These are phyloP conservation scores for Melieria omissa DNA, from an alignment of 2,888 invertebrate genomes.

Conservation along the genomic window DNA sequence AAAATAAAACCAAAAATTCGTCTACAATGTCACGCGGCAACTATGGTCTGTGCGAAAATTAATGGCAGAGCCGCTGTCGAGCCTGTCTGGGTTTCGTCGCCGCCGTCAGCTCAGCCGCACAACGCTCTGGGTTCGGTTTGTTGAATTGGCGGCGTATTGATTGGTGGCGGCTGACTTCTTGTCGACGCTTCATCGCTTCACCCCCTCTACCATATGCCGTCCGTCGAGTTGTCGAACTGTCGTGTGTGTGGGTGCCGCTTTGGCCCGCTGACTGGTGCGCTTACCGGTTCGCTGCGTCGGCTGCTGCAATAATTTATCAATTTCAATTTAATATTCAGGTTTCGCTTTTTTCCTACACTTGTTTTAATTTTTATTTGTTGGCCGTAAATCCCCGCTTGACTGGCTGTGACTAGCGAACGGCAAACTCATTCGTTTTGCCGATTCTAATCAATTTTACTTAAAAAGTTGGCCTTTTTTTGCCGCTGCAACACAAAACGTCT, in stretches of 20 bases:
- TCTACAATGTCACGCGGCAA: too few species aligned
- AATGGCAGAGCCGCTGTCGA: too few species aligned
- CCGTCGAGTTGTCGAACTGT: not conserved
- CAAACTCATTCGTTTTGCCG: not conserved
- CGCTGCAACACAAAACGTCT: not conserved
- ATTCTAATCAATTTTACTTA: conserved; percentile 34
- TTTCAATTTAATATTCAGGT: conserved; percentile 35
- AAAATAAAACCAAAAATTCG: too few species aligned
- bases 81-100: too few species aligned
- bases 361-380: not conserved
- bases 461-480: not conserved
- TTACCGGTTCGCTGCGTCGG: not conserved
- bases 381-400: too few species aligned
- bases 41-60: too few species aligned
- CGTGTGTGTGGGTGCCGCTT: not conserved
- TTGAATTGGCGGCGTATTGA: too few species aligned
- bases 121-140: too few species aligned
- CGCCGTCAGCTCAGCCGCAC: too few species aligned
- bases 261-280: not conserved
- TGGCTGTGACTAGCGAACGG: not conserved
- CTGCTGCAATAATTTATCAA: conserved; percentile 32
- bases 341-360: not conserved
- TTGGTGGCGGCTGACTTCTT: too few species aligned
- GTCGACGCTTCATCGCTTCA: too few species aligned
- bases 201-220: too few species aligned